Evolutionary conservation across 2,113 vertebrate species (phyloP), one percentile per base, ranked within the genome.

Genomic region (Pheucticus melanocephalus): DNA sequence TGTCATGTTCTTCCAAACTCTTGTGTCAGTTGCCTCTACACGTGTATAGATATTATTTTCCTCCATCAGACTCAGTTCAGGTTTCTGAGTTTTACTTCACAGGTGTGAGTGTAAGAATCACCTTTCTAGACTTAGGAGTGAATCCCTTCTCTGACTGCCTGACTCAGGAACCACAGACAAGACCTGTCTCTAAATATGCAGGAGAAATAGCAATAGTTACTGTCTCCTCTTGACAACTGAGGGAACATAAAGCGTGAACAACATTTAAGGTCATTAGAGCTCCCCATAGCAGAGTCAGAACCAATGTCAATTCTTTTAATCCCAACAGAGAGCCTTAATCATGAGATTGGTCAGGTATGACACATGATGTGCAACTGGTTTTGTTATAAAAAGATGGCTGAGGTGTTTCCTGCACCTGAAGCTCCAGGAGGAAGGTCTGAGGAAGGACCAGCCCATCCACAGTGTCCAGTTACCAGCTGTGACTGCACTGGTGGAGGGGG

Each of bases 181-280:
- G 24, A 2, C 23, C 31, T 80, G 54, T 64, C 31, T 39, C 20
- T 70, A 76, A 40, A 66, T 12, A 64, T 8, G 27, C 16, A 76
- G 66, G 13, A 45, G 25, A 23, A 79, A 79, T 76, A 82, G 15
- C 21, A 75, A 75, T 31, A 31, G 14, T 47, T 9, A 4, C 9
- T 50, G 6, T 72, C 35, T 80, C 8, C 18, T 51, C 20, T 31
- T 40, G 63, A 27, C 40, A 82, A 2, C 17, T 21, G 10, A 33
- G 20, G 21, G 14, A 69, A 37, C 6, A 28, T 0, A 0, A 72
- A 72, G 17, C 9, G n/a, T 21, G 30, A 78, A 44, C 0, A 0
- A 25, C 10, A 11, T 63, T 61, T 63, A 33, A 81, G 35, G 15
- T 83, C 59, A 28, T 18, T 37, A 6, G n/a, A 39, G 30, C 37